A percentile compares a stretch with the other conserved stretches of the same genome.
Evolutionary conservation across 2,113 vertebrate genomes (phyloP).

Genomic region (Gadus macrocephalus): DNA sequence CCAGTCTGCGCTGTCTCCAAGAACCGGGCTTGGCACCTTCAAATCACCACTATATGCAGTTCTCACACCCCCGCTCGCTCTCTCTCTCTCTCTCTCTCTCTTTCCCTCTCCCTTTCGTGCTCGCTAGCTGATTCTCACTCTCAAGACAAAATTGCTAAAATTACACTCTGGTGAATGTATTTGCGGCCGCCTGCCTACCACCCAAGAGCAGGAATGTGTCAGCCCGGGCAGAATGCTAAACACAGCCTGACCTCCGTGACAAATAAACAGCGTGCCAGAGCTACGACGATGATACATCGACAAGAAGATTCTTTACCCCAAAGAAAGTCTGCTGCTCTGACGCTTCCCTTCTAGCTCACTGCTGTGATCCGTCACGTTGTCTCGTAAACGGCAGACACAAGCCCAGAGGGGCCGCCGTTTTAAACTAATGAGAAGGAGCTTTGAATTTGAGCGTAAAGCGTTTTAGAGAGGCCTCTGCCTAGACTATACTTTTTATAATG

Average conservation of each 20-base stretch:
- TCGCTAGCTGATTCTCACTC: background rate
- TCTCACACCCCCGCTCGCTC: constrained; percentile 7
- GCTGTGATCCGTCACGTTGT: no score
- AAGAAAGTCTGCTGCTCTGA: no score
- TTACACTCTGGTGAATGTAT: constrained; percentile 24
- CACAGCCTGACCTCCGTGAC: constrained; percentile 7
- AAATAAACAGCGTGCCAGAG: background rate
- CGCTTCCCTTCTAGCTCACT: no score
- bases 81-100: background rate
- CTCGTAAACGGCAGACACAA: no score
- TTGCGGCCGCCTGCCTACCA: constrained; percentile 21
- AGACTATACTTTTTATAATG: no score
- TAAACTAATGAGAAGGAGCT: no score
- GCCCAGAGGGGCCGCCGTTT: no score
- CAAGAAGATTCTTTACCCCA: background rate
- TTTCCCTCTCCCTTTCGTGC: background rate
- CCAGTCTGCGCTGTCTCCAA: constrained; percentile 8
- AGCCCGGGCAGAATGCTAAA: constrained; percentile 11
- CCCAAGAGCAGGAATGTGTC: constrained; percentile 23
- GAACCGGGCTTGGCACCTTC: constrained; percentile 22
- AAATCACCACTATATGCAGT: constrained; percentile 11
- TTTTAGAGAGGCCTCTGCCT: no score
- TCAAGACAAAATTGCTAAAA: constrained; percentile 13
- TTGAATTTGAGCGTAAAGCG: no score
- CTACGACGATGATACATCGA: background rate